Percentiles rank a stretch among this genome's conserved stretches.
Evolutionary conservation across 2,888 invertebrate species (phyloP).

Genomic region (Lasius fuliginosus): DNA sequence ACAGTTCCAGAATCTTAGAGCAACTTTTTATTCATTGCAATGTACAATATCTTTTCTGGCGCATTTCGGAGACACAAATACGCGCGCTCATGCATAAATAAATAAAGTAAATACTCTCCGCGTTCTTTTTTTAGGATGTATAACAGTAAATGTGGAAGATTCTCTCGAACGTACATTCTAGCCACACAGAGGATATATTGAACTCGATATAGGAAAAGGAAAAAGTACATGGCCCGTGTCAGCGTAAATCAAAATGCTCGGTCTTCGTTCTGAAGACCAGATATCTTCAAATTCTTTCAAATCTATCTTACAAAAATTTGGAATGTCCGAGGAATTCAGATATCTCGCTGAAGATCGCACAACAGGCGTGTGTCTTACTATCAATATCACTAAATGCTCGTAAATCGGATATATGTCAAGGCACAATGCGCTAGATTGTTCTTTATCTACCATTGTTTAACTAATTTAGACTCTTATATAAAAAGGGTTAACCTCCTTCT

Average conservation of each 20-base stretch:
- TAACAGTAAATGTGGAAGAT: constrained; percentile 38
- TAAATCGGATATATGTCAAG: constrained; percentile 73
- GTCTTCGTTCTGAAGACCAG: not conserved
- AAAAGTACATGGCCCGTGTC: constrained; percentile 44
- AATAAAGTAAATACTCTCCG: constrained; percentile 50
- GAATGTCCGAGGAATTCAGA: constrained; percentile 58
- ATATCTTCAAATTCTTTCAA: constrained; percentile 21
- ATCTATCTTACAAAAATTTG: constrained; percentile 54
- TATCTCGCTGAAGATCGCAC: constrained; percentile 37
- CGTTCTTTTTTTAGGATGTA: constrained; percentile 32
- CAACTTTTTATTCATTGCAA: constrained; percentile 53
- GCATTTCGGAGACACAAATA: constrained; percentile 44
- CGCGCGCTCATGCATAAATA: constrained; percentile 54
- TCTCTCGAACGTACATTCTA: constrained; percentile 31
- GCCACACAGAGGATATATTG: constrained; percentile 15
- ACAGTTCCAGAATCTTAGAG: not conserved
- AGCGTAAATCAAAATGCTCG: constrained; percentile 31
- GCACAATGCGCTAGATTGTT: constrained; percentile 77
- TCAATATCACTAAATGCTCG: constrained; percentile 66
- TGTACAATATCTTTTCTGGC: constrained; percentile 47
- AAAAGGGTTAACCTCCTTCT: constrained; percentile 45
- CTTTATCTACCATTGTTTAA: constrained; percentile 62
- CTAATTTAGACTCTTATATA: constrained; percentile 59
- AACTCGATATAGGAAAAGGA: constrained; percentile 9
- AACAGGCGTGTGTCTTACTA: constrained; percentile 47